Conservation (phyloP, 2,888 invertebrate genomes). For the Anodontia alba region DNA sequence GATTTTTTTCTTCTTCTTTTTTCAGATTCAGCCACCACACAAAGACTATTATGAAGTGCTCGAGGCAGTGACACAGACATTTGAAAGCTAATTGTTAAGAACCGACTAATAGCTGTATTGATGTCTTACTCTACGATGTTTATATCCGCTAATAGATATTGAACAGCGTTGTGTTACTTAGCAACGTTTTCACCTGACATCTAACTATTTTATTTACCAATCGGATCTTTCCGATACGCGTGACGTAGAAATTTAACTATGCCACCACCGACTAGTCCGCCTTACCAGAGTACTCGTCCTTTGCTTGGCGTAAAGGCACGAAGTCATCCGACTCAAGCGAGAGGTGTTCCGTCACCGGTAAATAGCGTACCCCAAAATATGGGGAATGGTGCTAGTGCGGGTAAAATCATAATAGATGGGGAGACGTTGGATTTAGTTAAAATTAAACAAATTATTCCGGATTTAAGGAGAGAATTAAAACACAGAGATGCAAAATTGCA, state of each 20-base stretch:
- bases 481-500: slow-evolving; percentile 86
- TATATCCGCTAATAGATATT: slow-evolving; percentile 7
- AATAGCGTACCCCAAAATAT: slow-evolving; percentile 64
- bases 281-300: slow-evolving; percentile 56
- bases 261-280: slow-evolving; percentile 62
- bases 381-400: slow-evolving; percentile 82
- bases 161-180: slow-evolving; percentile 39
- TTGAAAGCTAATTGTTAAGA: background rate
- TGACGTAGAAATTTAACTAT: slow-evolving; percentile 48
- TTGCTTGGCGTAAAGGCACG: slow-evolving; percentile 58
- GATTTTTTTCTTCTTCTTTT: too few relatives aligned
- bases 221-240: slow-evolving; percentile 38
- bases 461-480: slow-evolving; percentile 86
- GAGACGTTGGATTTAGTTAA: slow-evolving; percentile 79
- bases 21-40: too few relatives aligned
- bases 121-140: slow-evolving; percentile 14
- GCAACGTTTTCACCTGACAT: slow-evolving; percentile 48
- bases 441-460: slow-evolving; percentile 84
- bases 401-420: slow-evolving; percentile 78
- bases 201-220: slow-evolving; percentile 46
- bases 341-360: slow-evolving; percentile 46
- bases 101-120: background rate
- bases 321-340: slow-evolving; percentile 38
- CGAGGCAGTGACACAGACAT: background rate
- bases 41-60: background rate